Evolutionary conservation across 2,797 vertebrate genomes (phyloP).

Genomic region (Selene dorsalis): DNA sequence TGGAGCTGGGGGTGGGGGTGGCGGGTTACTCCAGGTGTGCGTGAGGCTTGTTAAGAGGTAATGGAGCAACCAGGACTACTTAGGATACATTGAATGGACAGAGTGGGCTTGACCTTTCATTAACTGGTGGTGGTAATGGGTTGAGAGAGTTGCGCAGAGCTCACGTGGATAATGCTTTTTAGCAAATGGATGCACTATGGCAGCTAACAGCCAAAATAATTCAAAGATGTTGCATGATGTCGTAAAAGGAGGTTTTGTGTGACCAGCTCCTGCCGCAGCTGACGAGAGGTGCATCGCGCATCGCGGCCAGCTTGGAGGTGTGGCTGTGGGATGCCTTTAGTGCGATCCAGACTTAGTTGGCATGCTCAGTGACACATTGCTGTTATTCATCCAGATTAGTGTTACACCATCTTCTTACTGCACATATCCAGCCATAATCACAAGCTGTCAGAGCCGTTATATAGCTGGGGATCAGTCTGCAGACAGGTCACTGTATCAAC

Average conservation of each 20-base stretch:
- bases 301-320: constrained; percentile 47
- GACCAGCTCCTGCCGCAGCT: constrained; percentile 11
- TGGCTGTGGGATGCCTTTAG: constrained; percentile 50
- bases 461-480: constrained; percentile 69
- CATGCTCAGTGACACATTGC: constrained; percentile 69
- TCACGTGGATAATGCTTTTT: constrained; percentile 19
- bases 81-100: constrained; percentile 72
- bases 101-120: constrained; percentile 68
- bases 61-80: constrained; percentile 74
- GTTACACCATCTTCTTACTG: constrained; percentile 71
- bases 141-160: constrained; percentile 20
- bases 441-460: constrained; percentile 73
- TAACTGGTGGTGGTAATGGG: constrained; percentile 61
- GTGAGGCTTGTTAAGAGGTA: constrained; percentile 66
- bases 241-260: background rate
- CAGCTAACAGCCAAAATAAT: background rate
- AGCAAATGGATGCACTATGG: constrained; percentile 15
- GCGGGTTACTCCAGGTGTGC: constrained; percentile 63
- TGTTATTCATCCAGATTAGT: constrained; percentile 80
- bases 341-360: constrained; percentile 61
- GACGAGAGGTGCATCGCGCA: constrained; percentile 23
- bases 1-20: constrained; percentile 1
- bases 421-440: constrained; percentile 80
- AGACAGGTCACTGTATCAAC: constrained; percentile 77
- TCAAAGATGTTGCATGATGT: constrained; percentile 8